Evolutionary conservation across 1,140 invertebrate species (phyloP).

Genomic region (Nasonia longicornis): DNA sequence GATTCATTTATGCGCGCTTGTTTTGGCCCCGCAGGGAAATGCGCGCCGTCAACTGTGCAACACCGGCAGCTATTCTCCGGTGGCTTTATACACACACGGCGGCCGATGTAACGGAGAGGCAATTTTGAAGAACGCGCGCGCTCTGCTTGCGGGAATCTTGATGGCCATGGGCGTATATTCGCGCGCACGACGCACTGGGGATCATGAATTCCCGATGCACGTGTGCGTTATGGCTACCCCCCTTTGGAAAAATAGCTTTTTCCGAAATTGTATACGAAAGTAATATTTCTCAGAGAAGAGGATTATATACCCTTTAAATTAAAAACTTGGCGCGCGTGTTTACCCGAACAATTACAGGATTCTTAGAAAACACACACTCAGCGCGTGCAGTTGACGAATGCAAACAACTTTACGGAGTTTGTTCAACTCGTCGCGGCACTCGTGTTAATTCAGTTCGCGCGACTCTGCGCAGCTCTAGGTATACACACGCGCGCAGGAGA

Average conservation of each 20-base stretch:
- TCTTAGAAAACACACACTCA: background rate
- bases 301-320: too few relatives aligned
- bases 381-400: background rate
- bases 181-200: too few relatives aligned
- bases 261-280: too few relatives aligned
- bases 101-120: background rate
- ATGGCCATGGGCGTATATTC: background rate
- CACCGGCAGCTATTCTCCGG: background rate
- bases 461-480: background rate
- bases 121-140: background rate
- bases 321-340: background rate
- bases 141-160: background rate
- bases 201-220: background rate
- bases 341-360: background rate
- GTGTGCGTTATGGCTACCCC: too few relatives aligned
- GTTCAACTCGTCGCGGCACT: background rate
- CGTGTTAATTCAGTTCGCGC: background rate
- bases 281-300: too few relatives aligned
- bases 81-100: background rate
- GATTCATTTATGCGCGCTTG: slow-evolving; percentile 15
- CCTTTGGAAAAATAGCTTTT: too few relatives aligned
- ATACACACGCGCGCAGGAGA: background rate
- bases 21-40: background rate
- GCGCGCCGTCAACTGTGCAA: background rate
- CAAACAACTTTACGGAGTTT: background rate